These are phyloP conservation scores for Andrena praecox DNA, from an alignment of 2,888 invertebrate species.

Conservation along the genomic window DNA sequence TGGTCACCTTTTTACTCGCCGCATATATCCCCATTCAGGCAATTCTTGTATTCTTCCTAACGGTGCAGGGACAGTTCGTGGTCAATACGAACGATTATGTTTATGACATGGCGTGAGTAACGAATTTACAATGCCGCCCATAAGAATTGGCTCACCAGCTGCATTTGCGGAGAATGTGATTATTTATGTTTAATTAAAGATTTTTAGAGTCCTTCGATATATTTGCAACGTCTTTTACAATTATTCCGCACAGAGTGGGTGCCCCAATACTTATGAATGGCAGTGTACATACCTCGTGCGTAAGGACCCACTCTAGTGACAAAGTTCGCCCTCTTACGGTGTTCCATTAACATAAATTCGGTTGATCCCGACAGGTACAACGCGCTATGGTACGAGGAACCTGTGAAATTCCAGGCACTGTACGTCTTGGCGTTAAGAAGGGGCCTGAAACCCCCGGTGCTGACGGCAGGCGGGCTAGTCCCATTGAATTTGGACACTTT, in stretches of 20 bases:
- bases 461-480: conserved; percentile 29
- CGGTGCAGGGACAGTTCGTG: conserved; percentile 13
- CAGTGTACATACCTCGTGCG: no score
- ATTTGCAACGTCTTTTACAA: no score
- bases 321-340: no score
- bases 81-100: not conserved
- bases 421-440: not conserved
- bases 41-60: conserved; percentile 8
- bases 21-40: not conserved
- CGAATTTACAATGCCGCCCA: no score
- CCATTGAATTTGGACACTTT: conserved; percentile 14
- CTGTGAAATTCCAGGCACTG: not conserved
- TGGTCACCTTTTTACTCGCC: not conserved
- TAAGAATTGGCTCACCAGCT: no score
- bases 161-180: not conserved
- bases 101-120: conserved; percentile 10
- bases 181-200: no score
- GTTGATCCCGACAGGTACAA: conserved; percentile 5
- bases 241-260: no score
- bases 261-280: no score
- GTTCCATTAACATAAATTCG: no score
- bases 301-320: no score
- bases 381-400: not conserved
- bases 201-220: no score
- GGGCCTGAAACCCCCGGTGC: not conserved